These are phyloP conservation scores for Crotophaga sulcirostris DNA, from an alignment of 2,113 vertebrate species.

Conservation along the genomic window DNA sequence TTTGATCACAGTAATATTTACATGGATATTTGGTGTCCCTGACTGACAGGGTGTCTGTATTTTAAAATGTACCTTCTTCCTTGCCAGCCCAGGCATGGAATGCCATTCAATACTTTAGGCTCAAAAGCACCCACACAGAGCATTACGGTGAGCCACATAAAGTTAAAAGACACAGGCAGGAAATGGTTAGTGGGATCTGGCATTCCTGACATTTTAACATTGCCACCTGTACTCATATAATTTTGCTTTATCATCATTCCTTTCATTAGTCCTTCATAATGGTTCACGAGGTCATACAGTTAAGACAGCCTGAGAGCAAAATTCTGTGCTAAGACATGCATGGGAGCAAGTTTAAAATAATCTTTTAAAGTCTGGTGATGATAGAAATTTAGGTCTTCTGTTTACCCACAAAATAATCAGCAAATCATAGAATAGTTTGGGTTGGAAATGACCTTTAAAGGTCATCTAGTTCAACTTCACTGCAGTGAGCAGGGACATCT, in stretches of 20 bases:
- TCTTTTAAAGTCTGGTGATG: not conserved
- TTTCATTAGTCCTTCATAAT: not conserved
- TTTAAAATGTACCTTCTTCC: not conserved
- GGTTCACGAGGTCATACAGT: not conserved
- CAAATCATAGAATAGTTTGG: no score
- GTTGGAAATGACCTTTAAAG: no score
- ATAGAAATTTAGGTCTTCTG: not conserved
- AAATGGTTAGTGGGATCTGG: not conserved
- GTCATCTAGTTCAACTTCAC: no score
- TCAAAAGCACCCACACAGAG: not conserved
- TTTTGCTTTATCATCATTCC: not conserved
- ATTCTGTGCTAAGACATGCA: not conserved
- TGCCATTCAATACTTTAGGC: not conserved
- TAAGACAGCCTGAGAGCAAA: not conserved
- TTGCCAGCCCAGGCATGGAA: not conserved
- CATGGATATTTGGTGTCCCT: not conserved
- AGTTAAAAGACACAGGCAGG: not conserved
- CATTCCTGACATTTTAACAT: not conserved
- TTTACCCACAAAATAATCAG: not conserved
- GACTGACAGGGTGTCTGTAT: not conserved
- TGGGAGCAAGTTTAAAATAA: not conserved
- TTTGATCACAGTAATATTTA: not conserved
- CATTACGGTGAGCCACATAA: rapidly evolving
- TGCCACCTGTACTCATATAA: not conserved
- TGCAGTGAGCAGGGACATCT: no score